Evolutionary conservation across 2,888 invertebrate genomes (phyloP).

Genomic region (Nephrotoma appendiculata): DNA sequence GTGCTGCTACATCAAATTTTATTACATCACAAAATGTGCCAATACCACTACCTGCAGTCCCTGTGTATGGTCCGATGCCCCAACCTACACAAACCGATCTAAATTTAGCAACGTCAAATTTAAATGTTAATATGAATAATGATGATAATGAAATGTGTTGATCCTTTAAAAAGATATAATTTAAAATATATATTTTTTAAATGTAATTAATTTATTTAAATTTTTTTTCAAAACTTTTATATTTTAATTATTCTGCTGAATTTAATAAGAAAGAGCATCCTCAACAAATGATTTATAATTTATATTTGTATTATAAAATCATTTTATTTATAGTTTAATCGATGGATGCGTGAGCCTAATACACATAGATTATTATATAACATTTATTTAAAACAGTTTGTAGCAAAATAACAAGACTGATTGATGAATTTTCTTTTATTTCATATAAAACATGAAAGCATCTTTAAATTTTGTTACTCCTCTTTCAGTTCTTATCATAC

Average conservation of each 20-base stretch:
- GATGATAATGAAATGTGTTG: conserved; percentile 6
- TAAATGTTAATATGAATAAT: neutral
- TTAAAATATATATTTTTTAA: neutral
- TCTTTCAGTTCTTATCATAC: neutral
- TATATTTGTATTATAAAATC: too few relatives aligned
- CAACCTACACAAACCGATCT: neutral
- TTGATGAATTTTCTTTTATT: neutral
- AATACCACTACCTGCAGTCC: neutral
- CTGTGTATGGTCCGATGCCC: neutral
- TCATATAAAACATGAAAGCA: neutral
- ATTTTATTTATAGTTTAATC: neutral
- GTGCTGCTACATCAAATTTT: neutral
- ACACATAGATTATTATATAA: neutral
- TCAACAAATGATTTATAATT: neutral
- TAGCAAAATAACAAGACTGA: neutral
- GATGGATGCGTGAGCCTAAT: neutral
- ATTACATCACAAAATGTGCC: neutral
- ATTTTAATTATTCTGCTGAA: neutral
- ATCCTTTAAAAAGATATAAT: neutral
- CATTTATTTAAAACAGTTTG: neutral
- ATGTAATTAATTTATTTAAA: neutral
- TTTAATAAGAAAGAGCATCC: neutral
- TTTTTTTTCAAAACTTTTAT: neutral
- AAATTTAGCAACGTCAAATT: neutral
- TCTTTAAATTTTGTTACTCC: neutral